Base-by-base conservation (phyloP, 2,888 invertebrate species). In the Lepidocyrtoides sp. region DNA sequence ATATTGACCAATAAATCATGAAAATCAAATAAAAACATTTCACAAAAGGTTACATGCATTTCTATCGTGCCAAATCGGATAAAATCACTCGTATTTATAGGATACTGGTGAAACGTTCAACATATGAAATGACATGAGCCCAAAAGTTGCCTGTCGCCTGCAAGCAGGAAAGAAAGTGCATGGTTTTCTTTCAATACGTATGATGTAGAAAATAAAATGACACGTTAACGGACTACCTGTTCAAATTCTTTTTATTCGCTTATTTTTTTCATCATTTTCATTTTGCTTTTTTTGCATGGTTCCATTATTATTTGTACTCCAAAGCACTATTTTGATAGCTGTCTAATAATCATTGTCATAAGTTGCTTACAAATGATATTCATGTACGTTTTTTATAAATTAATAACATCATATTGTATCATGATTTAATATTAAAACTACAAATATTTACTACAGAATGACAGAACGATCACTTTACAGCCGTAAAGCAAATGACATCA, bases 341-440 rank as follows among this genome's bases (percentile, higher is more conserved):
- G 7, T n/a, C n/a, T 72, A 72, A 44, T 48, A 72, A 72, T 69
- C 63, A 69, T 69, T 17, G n/a, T n/a, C n/a, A n/a, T n/a, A n/a
- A n/a, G n/a, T n/a, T n/a, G n/a, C n/a, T n/a, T n/a, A n/a, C n/a
- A 72, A 10, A 14, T 48, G 23, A 72, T 72, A 48, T 41, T 41
- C 4, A 36, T 41, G 41, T 32, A 29, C 14, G 44, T 44, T 8
- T 17, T 17, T 17, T 69, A 20, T 8, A 72, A 72, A 72, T 72
- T 12, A 72, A 36, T 3, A 63, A n/a, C 3, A 1, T 26, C 23
- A 60, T 32, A 36, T 32, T 32, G 44, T 10, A 72, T 20, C 72
- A 72, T 72, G n/a, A 69, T 41, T 23, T 23, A 79, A n/a, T n/a
- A n/a, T n/a, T 54, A 54, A 79, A 79, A 79, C 77, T 79, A 79